Percentiles rank a stretch among this genome's conserved stretches.
These are phyloP conservation scores for Mastigias papua DNA, from an alignment of 30 jellyfish, hydroid and myxozoan genomes.

Conservation along the genomic window DNA sequence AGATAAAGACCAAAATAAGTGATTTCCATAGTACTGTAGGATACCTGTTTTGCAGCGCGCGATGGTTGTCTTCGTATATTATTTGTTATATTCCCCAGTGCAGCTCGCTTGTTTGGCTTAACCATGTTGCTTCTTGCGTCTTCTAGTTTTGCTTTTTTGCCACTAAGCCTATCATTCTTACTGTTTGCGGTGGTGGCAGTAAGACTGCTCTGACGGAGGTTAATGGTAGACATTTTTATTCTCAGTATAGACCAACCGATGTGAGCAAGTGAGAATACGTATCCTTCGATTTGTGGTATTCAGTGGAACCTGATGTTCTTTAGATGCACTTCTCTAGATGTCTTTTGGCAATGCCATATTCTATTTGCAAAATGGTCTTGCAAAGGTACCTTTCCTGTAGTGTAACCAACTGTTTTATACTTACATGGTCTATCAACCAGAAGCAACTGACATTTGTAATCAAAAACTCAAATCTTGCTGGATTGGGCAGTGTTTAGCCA, in stretches of 20 bases:
- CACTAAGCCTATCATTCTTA: conserved; percentile 62
- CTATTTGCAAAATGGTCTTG: not conserved
- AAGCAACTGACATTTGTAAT: conserved; percentile 39
- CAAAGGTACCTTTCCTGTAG: not conserved
- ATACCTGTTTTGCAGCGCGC: conserved; percentile 92
- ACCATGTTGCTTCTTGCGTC: conserved; percentile 77
- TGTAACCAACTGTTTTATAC: not conserved
- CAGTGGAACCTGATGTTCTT: conserved; percentile 56
- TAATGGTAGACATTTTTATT: conserved; percentile 45
- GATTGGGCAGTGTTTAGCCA: conserved; percentile 55
- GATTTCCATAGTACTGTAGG: not conserved
- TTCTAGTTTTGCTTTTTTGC: conserved; percentile 75
- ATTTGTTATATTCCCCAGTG: conserved; percentile 90
- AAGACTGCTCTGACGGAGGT: conserved; percentile 63
- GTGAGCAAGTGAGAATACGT: conserved; percentile 17
- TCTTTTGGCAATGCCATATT: conserved; percentile 5
- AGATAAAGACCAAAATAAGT: not conserved
- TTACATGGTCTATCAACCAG: not conserved
- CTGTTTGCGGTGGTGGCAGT: conserved; percentile 14
- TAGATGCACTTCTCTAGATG: not conserved
- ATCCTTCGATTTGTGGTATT: conserved; percentile 40
- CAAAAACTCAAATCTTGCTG: conserved; percentile 25
- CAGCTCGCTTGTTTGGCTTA: conserved; percentile 90
- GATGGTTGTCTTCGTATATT: conserved; percentile 89
- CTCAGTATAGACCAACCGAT: not conserved